Conservation (phyloP, 2,113 vertebrate genomes). For the Siniperca chuatsi region DNA sequence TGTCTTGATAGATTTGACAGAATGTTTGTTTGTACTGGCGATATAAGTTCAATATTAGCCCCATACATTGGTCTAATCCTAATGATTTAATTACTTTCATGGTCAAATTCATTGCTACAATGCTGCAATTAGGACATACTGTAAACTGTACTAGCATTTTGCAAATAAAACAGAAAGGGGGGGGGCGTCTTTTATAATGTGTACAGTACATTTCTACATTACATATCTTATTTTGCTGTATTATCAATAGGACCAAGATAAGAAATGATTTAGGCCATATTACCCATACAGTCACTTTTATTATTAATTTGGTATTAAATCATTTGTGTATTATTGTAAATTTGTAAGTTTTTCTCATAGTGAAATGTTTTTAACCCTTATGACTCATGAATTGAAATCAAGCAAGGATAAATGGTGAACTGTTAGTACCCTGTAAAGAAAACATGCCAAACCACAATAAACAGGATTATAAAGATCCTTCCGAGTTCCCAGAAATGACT, state of each 20-base stretch:
- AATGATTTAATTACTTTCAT: background rate
- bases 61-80: background rate
- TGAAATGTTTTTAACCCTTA: background rate
- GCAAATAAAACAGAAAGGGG: background rate
- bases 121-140: background rate
- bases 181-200: too few relatives aligned
- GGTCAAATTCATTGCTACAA: too few relatives aligned
- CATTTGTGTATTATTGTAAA: background rate
- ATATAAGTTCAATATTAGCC: background rate
- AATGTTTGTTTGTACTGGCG: background rate
- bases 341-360: background rate
- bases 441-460: conserved; percentile 28
- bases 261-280: too few relatives aligned
- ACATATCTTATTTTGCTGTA: background rate
- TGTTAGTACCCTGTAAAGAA: conserved; percentile 2
- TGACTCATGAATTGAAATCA: background rate
- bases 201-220: background rate
- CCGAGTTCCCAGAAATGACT: conserved; percentile 46
- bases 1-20: background rate
- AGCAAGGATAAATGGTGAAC: background rate
- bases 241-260: background rate
- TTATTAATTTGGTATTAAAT: background rate
- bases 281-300: background rate
- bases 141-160: background rate
- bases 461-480: conserved; percentile 39